Percentiles rank a stretch among this genome's conserved stretches.
These are phyloP conservation scores for Deilephila elpenor DNA, from an alignment of 2,888 invertebrate species.

Conservation along the genomic window DNA sequence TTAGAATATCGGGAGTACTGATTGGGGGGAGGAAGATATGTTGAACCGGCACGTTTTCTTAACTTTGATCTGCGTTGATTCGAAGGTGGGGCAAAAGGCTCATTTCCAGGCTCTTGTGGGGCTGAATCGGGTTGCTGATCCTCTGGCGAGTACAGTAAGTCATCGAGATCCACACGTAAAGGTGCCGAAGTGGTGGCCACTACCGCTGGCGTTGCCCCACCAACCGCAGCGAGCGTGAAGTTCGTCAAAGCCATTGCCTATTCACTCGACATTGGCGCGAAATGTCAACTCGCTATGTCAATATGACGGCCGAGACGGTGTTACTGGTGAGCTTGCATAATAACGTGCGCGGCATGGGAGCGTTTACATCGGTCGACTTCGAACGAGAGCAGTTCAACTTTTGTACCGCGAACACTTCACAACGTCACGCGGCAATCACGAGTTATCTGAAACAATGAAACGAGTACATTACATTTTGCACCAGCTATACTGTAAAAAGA, in stretches of 20 bases:
- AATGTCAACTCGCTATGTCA: constrained; percentile 70
- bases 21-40: constrained; percentile 76
- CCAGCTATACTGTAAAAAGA: constrained; percentile 26
- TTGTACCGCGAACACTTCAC: constrained; percentile 57
- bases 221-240: constrained; percentile 70
- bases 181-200: constrained; percentile 65
- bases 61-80: constrained; percentile 70
- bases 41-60: constrained; percentile 76
- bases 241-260: constrained; percentile 79
- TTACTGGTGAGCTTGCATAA: constrained; percentile 70
- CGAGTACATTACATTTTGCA: constrained; percentile 31
- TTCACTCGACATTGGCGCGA: constrained; percentile 69
- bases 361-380: constrained; percentile 62
- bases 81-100: constrained; percentile 66
- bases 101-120: constrained; percentile 48
- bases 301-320: constrained; percentile 53
- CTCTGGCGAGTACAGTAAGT: constrained; percentile 76
- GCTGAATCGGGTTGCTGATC: constrained; percentile 63
- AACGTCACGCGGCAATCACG: constrained; percentile 45
- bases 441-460: constrained; percentile 71
- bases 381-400: constrained; percentile 17
- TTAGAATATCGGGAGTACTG: constrained; percentile 75
- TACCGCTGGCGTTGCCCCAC: constrained; percentile 67
- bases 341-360: constrained; percentile 58
- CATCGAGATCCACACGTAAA: constrained; percentile 68